Conservation (phyloP, 2,797 vertebrate species). For the Darevskia mixta region DNA sequence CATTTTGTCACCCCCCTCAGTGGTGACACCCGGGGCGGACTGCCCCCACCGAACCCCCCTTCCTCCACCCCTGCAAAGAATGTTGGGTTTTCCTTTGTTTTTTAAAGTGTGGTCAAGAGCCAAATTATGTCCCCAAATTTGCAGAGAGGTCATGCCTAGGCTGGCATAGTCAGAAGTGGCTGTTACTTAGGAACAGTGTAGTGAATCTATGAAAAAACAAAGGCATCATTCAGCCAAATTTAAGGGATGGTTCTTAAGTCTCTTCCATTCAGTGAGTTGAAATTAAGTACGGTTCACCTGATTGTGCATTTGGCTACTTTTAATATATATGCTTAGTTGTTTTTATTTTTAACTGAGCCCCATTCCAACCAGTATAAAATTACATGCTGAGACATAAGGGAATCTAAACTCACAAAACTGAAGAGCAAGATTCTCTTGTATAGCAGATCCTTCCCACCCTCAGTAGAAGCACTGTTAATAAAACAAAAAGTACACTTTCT, state of each 20-base stretch:
- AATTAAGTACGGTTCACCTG: not conserved
- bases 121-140: not conserved
- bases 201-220: constrained; percentile 30
- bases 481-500: constrained; percentile 18
- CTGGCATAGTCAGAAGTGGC: constrained; percentile 16
- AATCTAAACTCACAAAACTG: not conserved
- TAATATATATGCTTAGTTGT: not conserved
- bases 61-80: too few species aligned
- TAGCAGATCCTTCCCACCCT: not conserved
- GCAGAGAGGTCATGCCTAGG: not conserved
- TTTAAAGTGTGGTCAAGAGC: constrained; percentile 11
- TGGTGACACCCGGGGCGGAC: rapidly evolving
- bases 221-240: not conserved
- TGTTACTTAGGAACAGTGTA: constrained; percentile 27
- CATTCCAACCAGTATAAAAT: not conserved
- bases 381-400: too few species aligned
- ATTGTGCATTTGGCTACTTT: not conserved
- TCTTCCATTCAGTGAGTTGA: not conserved
- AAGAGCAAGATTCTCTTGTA: not conserved
- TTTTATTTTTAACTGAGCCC: not conserved
- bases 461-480: not conserved
- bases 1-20: too few species aligned
- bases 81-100: not conserved
- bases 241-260: not conserved
- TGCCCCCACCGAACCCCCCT: too few species aligned